phyloP scores from a whole-genome alignment of 1,140 invertebrate genomes.

The Drosophila quadrilineata region DNA sequence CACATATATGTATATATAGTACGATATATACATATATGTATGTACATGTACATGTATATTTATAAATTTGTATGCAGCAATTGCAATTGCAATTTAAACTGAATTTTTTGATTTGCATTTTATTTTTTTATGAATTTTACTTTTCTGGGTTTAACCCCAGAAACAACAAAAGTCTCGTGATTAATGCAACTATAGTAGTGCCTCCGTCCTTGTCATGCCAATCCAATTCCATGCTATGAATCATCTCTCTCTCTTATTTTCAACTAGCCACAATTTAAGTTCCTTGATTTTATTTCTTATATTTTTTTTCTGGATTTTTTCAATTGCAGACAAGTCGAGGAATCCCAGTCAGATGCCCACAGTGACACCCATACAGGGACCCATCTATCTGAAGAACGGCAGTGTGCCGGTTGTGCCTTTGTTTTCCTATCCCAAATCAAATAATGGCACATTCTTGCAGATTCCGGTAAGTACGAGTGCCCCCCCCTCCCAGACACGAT shows the following conservation, averaged over 20 bases:
- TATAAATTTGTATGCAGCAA: slow-evolving; percentile 58
- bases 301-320: neutral
- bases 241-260: neutral
- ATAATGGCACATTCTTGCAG: slow-evolving; percentile 91
- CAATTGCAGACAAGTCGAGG: slow-evolving; percentile 25
- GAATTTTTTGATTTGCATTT: neutral
- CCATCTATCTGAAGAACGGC: slow-evolving; percentile 90
- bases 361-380: slow-evolving; percentile 91
- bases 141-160: slow-evolving; percentile 9
- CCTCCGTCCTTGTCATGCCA: slow-evolving; percentile 16
- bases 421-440: slow-evolving; percentile 90
- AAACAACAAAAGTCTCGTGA: neutral
- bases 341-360: slow-evolving; percentile 74
- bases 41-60: slow-evolving; percentile 48
- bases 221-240: too few relatives aligned
- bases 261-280: too few relatives aligned
- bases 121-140: slow-evolving; percentile 6
- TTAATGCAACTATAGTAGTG: neutral
- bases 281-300: too few relatives aligned
- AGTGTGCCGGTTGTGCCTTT: slow-evolving; percentile 92
- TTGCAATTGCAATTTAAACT: slow-evolving; percentile 28
- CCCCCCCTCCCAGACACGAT: neutral
- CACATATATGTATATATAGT: too few relatives aligned
- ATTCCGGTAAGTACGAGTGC: slow-evolving; percentile 88
- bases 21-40: too few relatives aligned